Evolutionary conservation across 1,140 invertebrate species (phyloP), one percentile per base, ranked within the genome.

Genomic region (Pentalonia nigronervosa): DNA sequence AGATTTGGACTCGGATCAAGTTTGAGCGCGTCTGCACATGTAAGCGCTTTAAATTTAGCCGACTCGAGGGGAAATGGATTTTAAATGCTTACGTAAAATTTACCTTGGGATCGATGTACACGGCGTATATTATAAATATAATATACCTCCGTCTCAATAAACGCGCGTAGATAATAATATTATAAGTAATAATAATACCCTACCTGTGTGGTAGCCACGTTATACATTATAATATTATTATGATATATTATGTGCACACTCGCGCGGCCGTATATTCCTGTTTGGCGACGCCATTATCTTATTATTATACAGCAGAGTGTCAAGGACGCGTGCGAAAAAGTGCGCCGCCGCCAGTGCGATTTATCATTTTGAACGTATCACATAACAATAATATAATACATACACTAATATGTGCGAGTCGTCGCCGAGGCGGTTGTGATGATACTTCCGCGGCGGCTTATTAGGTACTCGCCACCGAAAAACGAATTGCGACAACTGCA

Each of bases 261-360:
- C 60, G 30, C 60, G 30, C 30, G n/a, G 60, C 21, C 30, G 60
- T 76, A 53, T 89, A 89, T 56, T 90, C 89, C 89, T 90, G 89
- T 90, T 90, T 90, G 89, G 53, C 89, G 89, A 90, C 89, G 53
- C 36, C 56, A 89, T 89, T 89, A 76, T n/a, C n/a, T 67, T 67
- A 30, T 60, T 67, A 67, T 67, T 67, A 53, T 76, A 89, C 45
- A 30, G 88, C 6, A 56, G 48, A 89, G 88, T 67, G 56, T 90
- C 89, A 90, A 90, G 89, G 89, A 90, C 89, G 41, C 50, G n/a
- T 76, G 53, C 53, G 53, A 60, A 90, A 34, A 48, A 41, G 17
- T 30, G 11, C 23, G 88, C n/a, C n/a, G 87, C 17, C n/a, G 60
- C 30, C 60, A 34, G 23, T 60, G 41, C 34, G 48, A 89, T 89